A percentile compares a stretch with the other conserved stretches of the same genome.
Evolutionary conservation across 2,113 vertebrate species (phyloP).

Genomic region (Marmota flaviventris): DNA sequence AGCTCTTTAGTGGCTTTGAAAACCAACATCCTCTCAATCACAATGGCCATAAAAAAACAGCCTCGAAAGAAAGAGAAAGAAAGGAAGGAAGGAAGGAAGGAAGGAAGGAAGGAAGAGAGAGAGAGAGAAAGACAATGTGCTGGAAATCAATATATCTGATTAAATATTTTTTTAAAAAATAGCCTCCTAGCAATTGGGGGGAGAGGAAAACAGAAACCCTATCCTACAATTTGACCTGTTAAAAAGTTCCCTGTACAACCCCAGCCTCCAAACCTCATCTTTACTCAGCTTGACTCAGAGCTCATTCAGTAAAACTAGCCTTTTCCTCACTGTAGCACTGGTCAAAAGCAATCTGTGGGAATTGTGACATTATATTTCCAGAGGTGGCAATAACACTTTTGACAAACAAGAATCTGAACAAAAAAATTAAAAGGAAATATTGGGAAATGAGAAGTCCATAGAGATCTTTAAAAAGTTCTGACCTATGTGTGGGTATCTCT

Average conservation of each 20-base stretch:
- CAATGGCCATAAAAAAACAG: neutral
- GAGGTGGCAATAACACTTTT: neutral
- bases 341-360: neutral
- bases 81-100: too few species aligned
- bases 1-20: neutral
- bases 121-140: too few species aligned
- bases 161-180: too few species aligned
- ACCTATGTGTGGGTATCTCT: neutral
- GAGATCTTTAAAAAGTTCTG: neutral
- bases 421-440: neutral
- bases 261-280: neutral
- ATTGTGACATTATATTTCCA: neutral
- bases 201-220: neutral
- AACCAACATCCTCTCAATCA: neutral
- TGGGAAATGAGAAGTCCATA: neutral
- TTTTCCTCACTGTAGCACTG: neutral
- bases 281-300: neutral
- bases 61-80: neutral
- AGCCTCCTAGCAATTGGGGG: neutral
- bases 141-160: too few species aligned
- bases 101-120: too few species aligned
- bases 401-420: neutral
- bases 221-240: neutral
- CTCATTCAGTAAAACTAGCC: neutral
- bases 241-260: neutral